Evolutionary conservation across 1,140 invertebrate genomes (phyloP).

Genomic region (Ceratosolen solmsi): DNA sequence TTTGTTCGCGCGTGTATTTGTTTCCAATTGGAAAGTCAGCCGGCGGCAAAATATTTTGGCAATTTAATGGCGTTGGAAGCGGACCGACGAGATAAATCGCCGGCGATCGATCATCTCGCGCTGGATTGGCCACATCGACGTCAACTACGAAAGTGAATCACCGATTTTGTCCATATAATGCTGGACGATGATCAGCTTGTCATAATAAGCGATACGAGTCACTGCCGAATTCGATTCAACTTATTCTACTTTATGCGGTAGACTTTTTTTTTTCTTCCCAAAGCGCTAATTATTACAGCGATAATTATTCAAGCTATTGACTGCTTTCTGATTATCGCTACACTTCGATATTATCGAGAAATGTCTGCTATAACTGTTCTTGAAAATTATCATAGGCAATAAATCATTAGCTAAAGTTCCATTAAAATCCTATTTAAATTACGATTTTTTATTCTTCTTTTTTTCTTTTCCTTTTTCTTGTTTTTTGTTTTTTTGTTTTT

Average conservation of each 20-base stretch:
- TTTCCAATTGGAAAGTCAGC: constrained; percentile 11
- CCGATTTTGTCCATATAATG: constrained; percentile 42
- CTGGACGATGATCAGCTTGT: constrained; percentile 42
- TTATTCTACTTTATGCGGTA: not conserved
- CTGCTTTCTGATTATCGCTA: constrained; percentile 24
- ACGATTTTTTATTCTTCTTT: not conserved
- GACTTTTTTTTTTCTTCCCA: not conserved
- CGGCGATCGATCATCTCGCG: constrained; percentile 43
- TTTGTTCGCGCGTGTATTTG: not conserved
- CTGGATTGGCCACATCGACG: constrained; percentile 1
- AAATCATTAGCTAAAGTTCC: constrained; percentile 8
- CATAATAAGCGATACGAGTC: constrained; percentile 49
- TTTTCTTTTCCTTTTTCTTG: too few relatives aligned
- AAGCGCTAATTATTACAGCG: constrained; percentile 24
- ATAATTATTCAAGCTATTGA: constrained; percentile 41
- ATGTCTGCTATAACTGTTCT: constrained; percentile 7
- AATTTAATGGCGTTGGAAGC: constrained; percentile 1
- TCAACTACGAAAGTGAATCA: constrained; percentile 41
- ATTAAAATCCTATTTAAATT: constrained; percentile 8
- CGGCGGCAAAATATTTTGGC: constrained; percentile 49
- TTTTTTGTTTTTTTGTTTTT: too few relatives aligned
- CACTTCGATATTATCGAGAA: constrained; percentile 36
- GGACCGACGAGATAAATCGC: constrained; percentile 37
- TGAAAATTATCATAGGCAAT: constrained; percentile 31
- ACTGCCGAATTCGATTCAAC: not conserved